A percentile compares a stretch with the other conserved stretches of the same genome.
Conservation (phyloP, 2,888 invertebrate genomes). For the Zygaena filipendulae region DNA sequence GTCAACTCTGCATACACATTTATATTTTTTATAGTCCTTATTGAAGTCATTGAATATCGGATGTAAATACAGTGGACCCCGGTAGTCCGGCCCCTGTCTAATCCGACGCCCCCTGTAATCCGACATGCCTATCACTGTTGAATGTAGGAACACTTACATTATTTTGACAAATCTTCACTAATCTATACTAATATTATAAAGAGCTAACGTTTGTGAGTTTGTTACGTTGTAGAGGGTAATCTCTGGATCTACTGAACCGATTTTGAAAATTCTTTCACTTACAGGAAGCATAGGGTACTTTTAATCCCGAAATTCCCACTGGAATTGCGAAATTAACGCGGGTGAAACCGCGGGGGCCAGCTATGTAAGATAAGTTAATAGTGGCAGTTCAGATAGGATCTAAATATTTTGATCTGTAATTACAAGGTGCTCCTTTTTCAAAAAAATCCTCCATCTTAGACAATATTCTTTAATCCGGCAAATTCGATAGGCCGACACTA, state of each 20-base stretch:
- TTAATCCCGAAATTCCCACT: too few species aligned
- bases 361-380: too few species aligned
- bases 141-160: not conserved
- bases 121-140: not conserved
- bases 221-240: not conserved
- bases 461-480: slow-evolving; percentile 13
- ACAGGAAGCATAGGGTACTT: too few species aligned
- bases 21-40: too few species aligned
- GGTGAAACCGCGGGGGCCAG: too few species aligned
- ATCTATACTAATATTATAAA: too few species aligned
- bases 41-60: too few species aligned
- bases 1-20: too few species aligned
- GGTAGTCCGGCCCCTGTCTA: slow-evolving; percentile 3
- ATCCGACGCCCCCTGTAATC: slow-evolving; percentile 3
- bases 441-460: slow-evolving; percentile 1
- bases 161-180: not conserved
- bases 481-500: slow-evolving; percentile 16
- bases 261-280: too few species aligned
- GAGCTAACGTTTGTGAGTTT: not conserved
- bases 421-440: not conserved
- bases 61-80: slow-evolving; percentile 2
- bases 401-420: not conserved
- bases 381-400: too few species aligned
- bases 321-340: too few species aligned
- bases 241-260: too few species aligned